Base-by-base conservation (phyloP, 2,113 vertebrate genomes). In the Leptodactylus fuscus region DNA sequence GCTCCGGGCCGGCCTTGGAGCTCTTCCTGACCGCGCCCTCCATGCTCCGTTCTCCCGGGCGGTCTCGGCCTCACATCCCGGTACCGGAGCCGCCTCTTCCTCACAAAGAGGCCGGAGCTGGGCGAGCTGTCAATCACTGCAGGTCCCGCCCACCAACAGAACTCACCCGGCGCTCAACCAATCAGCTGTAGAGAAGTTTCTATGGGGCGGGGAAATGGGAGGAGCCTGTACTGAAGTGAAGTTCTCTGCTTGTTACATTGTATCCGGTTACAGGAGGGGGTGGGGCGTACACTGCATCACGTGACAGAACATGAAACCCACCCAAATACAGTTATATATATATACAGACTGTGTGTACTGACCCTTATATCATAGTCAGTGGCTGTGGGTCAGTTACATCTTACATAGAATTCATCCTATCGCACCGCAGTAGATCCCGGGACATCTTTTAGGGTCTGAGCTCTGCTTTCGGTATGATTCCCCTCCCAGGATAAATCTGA, bases 21-120 rank as follows among this genome's bases (percentile, higher is more conserved):
- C 62, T 82, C 81, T 69, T 82, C 10, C 81, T 69, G 41, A 41
- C 36, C 24, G 76, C 53, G 22, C 22, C 92, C 92, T 94, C 34
- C 51, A 5, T 44, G n/a, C 55, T 1, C 46, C 13, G 48, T 11
- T 15, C 49, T 36, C 24, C 27, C 27, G 49, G 48, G 27, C 46
- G 29, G 46, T 20, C 16, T 13, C 48, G 6, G n/a, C 27, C 48
- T 78, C 48, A 55, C 75, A 36, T 78, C 18, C 46, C 74, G 46
- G 74, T 3, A 51, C 24, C 46, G 29, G n/a, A 32, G 70, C 38
- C 70, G 70, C 70, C 29, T 75, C 41, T 32, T 48, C 41, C 41
- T 74, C 41, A 75, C 71, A 75, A 75, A 48, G 2, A 24, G 27
- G 22, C 38, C 2, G 36, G 69, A 46, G 41, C 38, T 6, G 38